Evolutionary conservation across 2,113 vertebrate species (phyloP), one percentile per base, ranked within the genome.

Genomic region (Cranoglanis bouderius): DNA sequence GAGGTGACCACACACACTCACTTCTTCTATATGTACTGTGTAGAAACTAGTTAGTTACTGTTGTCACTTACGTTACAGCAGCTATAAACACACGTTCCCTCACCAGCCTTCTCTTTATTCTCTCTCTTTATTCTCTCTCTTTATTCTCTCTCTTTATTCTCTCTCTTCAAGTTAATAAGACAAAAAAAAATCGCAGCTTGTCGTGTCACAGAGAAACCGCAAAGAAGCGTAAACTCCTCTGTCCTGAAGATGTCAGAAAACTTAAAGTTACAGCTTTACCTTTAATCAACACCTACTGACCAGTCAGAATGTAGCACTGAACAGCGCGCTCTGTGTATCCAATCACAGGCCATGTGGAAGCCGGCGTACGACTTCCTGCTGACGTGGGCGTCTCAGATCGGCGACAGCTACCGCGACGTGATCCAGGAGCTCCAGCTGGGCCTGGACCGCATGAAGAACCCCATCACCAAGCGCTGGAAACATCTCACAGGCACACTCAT

Each of bases 391-490:
- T 96, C 96, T 87, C 98, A 99, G 95, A 95, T 99, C 6, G 98
- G 98, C 0, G 98, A 99, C 94, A 99, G 98, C 95, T 99, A 99
- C 94, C 93, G 98, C 0, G 98, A 99, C 0, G 97, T 99, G 90
- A 97, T 99, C 93, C 98, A 99, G 93, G 98, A 99, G 92, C 96
- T 99, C 77, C 98, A 99, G 93, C 93, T 94, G 0, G 98, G 97
- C 53, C 94, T 99, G 91, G 98, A 99, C 95, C 97, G 95, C 92
- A 99, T 99, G 98, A 98, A 98, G 91, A 99, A 93, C 91, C 98
- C 98, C 90, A 97, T 99, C 94, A 99, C 98, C 89, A 98, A 97
- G 75, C 97, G 97, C 90, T 99, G 98, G 98, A 99, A 97, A 85
- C 98, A 99, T 93, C 97, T 99, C 91, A 99, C 98, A 0, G 98